A percentile compares a stretch with the other conserved stretches of the same genome.
phyloP scores from a whole-genome alignment of 2,797 vertebrate species.

The Coccyzus lansbergi region DNA sequence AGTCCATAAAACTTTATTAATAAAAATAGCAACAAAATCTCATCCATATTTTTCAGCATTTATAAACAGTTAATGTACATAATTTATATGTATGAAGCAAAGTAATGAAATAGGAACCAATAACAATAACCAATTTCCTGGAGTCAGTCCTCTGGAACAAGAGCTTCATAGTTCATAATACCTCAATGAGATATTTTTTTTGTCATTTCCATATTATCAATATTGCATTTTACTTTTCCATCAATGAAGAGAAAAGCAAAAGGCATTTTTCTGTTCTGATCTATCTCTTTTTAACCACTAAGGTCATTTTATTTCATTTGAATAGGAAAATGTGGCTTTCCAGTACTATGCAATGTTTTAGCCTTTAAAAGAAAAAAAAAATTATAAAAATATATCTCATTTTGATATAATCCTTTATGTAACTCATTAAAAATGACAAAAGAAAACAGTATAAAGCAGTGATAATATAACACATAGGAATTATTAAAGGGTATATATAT shows the following conservation, averaged over 20 bases:
- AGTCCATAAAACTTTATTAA: not conserved
- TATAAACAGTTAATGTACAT: not conserved
- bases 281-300: not conserved
- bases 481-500: not conserved
- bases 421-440: not conserved
- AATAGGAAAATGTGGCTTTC: not conserved
- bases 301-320: not conserved
- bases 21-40: not conserved
- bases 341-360: not conserved
- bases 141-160: not conserved
- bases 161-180: not conserved
- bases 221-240: not conserved
- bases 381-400: too few relatives aligned
- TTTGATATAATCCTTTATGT: not conserved
- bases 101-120: not conserved
- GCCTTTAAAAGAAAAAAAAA: not conserved
- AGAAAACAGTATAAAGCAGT: not conserved
- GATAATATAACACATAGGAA: not conserved
- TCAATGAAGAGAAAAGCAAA: not conserved
- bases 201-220: slow-evolving; percentile 10
- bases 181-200: not conserved
- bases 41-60: not conserved
- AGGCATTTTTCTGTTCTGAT: not conserved
- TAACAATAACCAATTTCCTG: slow-evolving; percentile 36
- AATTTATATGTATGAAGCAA: slow-evolving; percentile 4